Percentiles rank a stretch among this genome's conserved stretches.
Conservation (phyloP, 2,113 vertebrate genomes). For the Cyprinus carpio region DNA sequence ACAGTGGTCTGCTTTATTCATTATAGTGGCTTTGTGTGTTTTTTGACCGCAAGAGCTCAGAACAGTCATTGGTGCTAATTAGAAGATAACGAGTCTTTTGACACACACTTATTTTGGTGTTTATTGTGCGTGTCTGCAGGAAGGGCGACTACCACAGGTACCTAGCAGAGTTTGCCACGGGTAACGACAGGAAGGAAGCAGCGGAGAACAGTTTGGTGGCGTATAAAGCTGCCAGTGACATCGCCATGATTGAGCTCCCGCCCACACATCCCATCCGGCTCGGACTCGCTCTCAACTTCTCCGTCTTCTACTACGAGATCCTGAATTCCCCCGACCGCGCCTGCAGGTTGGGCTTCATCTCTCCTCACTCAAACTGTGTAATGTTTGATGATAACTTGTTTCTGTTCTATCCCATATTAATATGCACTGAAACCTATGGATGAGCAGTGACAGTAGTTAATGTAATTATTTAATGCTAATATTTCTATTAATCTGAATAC, state of each 20-base stretch:
- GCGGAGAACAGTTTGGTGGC: constrained; percentile 97
- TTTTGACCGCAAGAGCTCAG: background rate
- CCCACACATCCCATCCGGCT: constrained; percentile 96
- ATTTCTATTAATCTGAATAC: background rate
- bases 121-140: constrained; percentile 70
- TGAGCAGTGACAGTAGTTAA: background rate
- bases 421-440: background rate
- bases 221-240: constrained; percentile 96
- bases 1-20: background rate
- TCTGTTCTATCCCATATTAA: background rate
- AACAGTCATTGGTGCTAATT: background rate
- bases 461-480: too few relatives aligned
- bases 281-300: constrained; percentile 97
- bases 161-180: constrained; percentile 96
- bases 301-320: constrained; percentile 99
- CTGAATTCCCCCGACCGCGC: constrained; percentile 98
- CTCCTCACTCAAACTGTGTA: background rate
- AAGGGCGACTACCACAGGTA: constrained; percentile 99
- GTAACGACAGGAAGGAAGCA: constrained; percentile 97
- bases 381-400: background rate
- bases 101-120: background rate
- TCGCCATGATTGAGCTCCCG: constrained; percentile 94
- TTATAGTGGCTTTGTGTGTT: background rate
- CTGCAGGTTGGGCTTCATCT: constrained; percentile 82
- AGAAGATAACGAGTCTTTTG: background rate